These are phyloP conservation scores for Adela reaumurella DNA, from an alignment of 2,888 invertebrate genomes.

Conservation along the genomic window DNA sequence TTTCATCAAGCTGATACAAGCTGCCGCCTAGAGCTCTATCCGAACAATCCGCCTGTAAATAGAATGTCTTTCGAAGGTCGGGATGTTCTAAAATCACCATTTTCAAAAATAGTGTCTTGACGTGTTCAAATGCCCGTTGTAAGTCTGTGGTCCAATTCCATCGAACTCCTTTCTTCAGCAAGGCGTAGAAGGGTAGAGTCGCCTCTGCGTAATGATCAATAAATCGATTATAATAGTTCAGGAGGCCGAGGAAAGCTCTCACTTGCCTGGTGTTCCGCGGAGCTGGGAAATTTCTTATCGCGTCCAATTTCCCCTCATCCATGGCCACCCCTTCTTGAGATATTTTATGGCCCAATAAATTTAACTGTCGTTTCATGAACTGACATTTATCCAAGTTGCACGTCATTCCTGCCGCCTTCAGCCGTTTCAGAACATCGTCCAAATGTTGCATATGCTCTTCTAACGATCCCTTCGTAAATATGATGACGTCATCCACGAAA, in stretches of 20 bases:
- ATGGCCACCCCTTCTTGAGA: slow-evolving; percentile 1
- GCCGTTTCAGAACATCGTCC: slow-evolving; percentile 2
- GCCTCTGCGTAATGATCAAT: not conserved
- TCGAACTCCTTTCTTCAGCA: not conserved
- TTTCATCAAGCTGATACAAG: slow-evolving; percentile 8
- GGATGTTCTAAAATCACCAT: not conserved
- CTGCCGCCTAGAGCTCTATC: slow-evolving; percentile 13
- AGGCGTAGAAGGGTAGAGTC: not conserved
- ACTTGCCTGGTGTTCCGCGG: slow-evolving; percentile 15
- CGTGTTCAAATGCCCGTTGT: not conserved
- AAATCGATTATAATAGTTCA: not conserved
- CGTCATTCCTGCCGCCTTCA: slow-evolving; percentile 5
- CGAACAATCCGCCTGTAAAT: slow-evolving; percentile 5
- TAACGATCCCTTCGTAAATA: slow-evolving; percentile 5
- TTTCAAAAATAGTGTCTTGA: not conserved
- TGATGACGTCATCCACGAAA: slow-evolving; percentile 9
- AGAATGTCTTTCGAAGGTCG: not conserved
- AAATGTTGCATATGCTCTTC: slow-evolving; percentile 8
- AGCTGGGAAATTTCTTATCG: slow-evolving; percentile 15
- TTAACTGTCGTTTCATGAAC: slow-evolving; percentile 5
- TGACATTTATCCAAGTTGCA: slow-evolving; percentile 8
- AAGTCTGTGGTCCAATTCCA: not conserved
- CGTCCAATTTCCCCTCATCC: slow-evolving; percentile 11
- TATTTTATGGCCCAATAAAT: slow-evolving; percentile 8
- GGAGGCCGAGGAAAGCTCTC: not conserved